Percentiles rank a stretch among this genome's conserved stretches.
Conservation (phyloP, 1,140 invertebrate species). For the silkworm (Bombyx mori) region DNA sequence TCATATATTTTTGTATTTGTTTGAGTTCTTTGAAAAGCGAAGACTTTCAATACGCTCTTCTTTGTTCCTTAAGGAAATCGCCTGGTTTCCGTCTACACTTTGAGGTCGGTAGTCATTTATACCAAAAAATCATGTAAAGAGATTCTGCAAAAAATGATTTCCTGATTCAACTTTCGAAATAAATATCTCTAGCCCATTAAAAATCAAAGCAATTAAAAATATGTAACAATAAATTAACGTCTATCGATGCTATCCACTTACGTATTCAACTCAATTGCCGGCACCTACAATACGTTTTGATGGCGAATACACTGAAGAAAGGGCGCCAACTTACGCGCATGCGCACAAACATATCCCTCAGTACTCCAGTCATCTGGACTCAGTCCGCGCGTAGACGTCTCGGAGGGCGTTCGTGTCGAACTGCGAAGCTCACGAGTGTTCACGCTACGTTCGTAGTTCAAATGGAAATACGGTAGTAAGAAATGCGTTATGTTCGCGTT, state of each 20-base stretch:
- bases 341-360: slow-evolving; percentile 30
- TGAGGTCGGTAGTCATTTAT: too few species aligned
- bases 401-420: slow-evolving; percentile 13
- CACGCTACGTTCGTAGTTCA: background rate
- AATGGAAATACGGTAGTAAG: slow-evolving; percentile 25
- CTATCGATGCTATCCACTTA: slow-evolving; percentile 36
- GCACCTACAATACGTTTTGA: slow-evolving; percentile 46
- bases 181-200: too few species aligned
- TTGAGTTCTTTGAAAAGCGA: too few species aligned
- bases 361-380: slow-evolving; percentile 38
- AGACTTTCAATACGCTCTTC: too few species aligned
- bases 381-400: slow-evolving; percentile 41
- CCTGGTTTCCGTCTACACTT: too few species aligned
- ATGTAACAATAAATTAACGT: slow-evolving; percentile 7
- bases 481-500: slow-evolving; percentile 56
- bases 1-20: too few species aligned
- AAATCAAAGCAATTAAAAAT: slow-evolving; percentile 5
- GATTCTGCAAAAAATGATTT: too few species aligned
- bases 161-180: too few species aligned
- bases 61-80: too few species aligned
- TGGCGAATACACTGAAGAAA: slow-evolving; percentile 51
- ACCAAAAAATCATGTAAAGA: too few species aligned
- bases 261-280: slow-evolving; percentile 58
- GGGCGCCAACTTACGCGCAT: slow-evolving; percentile 58
- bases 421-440: too few species aligned